phyloP scores from a whole-genome alignment of 2,113 vertebrate genomes.

The Cyrtonyx montezumae region DNA sequence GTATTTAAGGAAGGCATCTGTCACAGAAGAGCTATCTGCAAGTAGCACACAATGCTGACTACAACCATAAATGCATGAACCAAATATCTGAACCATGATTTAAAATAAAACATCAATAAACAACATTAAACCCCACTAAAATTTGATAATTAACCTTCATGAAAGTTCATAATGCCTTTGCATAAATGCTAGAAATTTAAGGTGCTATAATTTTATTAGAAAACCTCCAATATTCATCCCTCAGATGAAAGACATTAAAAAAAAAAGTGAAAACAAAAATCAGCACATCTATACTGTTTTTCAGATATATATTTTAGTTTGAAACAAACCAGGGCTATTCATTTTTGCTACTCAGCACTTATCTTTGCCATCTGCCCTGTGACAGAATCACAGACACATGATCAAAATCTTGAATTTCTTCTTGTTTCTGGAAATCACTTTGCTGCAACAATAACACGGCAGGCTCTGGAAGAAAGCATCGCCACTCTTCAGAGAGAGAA shows the following conservation, averaged over 20 bases:
- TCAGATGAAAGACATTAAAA: neutral
- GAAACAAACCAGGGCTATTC: neutral
- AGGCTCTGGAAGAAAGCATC: neutral
- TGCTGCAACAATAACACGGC: neutral
- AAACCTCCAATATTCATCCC: neutral
- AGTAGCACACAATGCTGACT: neutral
- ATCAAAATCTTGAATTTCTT: neutral
- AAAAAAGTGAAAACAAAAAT: neutral
- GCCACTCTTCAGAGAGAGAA: neutral
- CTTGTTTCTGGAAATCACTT: neutral
- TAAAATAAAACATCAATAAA: neutral
- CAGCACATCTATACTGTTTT: neutral
- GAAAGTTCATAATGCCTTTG: neutral
- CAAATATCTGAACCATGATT: neutral
- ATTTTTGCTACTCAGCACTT: neutral
- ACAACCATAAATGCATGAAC: fast-evolving
- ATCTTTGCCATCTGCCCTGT: neutral
- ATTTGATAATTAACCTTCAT: neutral
- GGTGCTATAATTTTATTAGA: neutral
- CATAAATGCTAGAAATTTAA: neutral
- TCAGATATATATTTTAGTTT: neutral
- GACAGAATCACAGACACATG: neutral
- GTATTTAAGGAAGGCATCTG: neutral
- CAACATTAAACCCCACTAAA: neutral
- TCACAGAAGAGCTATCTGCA: neutral